A percentile compares a stretch with the other conserved stretches of the same genome.
These are phyloP conservation scores for Gymnocheta viridis DNA, from an alignment of 2,888 invertebrate genomes.

Conservation along the genomic window DNA sequence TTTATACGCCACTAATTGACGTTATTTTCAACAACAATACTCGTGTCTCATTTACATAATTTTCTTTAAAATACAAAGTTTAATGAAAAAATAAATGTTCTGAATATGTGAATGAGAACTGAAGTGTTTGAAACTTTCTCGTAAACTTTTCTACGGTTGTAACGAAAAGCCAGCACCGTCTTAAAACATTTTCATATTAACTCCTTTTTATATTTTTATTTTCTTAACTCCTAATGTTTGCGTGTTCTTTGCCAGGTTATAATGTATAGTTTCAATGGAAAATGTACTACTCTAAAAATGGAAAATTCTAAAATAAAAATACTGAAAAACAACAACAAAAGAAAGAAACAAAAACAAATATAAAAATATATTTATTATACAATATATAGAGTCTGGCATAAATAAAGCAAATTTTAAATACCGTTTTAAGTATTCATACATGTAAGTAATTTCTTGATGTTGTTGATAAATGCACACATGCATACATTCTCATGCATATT, in stretches of 20 bases:
- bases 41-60: slow-evolving; percentile 66
- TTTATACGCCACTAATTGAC: slow-evolving; percentile 62
- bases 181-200: slow-evolving; percentile 1
- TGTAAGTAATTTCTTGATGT: neutral
- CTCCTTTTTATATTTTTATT: neutral
- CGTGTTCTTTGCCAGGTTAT: slow-evolving; percentile 45
- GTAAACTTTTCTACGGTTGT: neutral
- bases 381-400: neutral
- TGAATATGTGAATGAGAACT: neutral
- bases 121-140: slow-evolving; percentile 8
- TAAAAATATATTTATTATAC: neutral
- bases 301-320: neutral
- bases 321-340: neutral
- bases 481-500: neutral
- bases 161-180: neutral
- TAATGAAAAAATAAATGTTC: slow-evolving; percentile 37
- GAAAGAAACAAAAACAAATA: neutral
- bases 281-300: neutral
- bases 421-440: slow-evolving; percentile 40
- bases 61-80: slow-evolving; percentile 43
- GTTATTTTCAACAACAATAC: slow-evolving; percentile 63
- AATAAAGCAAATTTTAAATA: slow-evolving; percentile 7
- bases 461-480: slow-evolving; percentile 5
- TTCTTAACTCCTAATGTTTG: slow-evolving; percentile 25
- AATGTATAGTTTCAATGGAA: slow-evolving; percentile 9